Evolutionary conservation across 2,888 invertebrate genomes (phyloP), one percentile per base, ranked within the genome.

Genomic region (Drosophila antonietae): DNA sequence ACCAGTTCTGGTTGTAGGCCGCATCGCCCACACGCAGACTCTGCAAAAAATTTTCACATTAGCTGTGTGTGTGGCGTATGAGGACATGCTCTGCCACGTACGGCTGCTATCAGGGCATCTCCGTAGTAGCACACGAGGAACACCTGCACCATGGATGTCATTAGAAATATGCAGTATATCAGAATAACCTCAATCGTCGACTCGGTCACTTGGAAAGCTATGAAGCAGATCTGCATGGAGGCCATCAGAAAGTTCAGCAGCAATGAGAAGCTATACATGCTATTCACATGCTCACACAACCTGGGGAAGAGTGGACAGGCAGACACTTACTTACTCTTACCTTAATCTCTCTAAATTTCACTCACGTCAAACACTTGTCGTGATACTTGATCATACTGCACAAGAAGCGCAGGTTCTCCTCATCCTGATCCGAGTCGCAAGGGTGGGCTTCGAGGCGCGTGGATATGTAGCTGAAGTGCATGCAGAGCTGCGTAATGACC

Each of bases 221-320:
- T 90, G 56, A 92, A 90, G 43, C 92, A 92, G 20, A 92, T 89
- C 18, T 91, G 91, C 78, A 89, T 73, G 1, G 92, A 91, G 12
- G 92, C 90, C 61, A 89, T 82, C 20, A 92, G 51, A 64, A 92
- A 92, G 77, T 92, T 92, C 9, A 91, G 75, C n/a, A 92, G 64
- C 60, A 92, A 47, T 0, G 92, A 91, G 39, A 83, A 77, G 43
- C 73, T 81, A n/a, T 90, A 90, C 39, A 90, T 71, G 3, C 33
- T 47, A 23, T 90, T 86, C 7, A 91, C 70, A 10, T 83, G 75
- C 33, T 89, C 88, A 31, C 88, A 89, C 39, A 91, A 73, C 18
- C 91, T 91, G 63, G 6, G 23, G 10, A 53, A 20, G 23, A 53
- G 1, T 9, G 37, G 39, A 28, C 12, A 9, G 39, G n/a, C 12